Evolutionary conservation across 2,797 vertebrate genomes (phyloP).

Genomic region (Clangula hyemalis): DNA sequence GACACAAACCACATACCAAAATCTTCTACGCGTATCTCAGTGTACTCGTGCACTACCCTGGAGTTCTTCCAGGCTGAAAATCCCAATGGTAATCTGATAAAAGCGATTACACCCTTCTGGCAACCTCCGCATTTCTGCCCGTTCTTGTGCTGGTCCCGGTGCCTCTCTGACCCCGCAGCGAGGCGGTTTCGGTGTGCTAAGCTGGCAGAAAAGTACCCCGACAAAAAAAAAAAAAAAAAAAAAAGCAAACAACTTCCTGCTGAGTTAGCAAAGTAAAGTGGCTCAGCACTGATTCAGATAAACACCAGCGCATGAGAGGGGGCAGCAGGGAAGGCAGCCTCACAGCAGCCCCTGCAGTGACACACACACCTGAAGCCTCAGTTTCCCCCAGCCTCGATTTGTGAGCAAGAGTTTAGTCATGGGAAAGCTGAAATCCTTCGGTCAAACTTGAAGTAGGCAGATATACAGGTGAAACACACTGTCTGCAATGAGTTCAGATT

Average conservation of each 20-base stretch:
- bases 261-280: background rate
- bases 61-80: background rate
- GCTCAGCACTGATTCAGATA: conserved; percentile 18
- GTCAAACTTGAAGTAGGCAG: background rate
- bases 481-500: background rate
- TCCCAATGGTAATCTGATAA: background rate
- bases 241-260: conserved; percentile 35
- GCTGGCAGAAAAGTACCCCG: conserved; percentile 15
- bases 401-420: background rate
- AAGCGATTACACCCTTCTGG: background rate
- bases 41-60: background rate
- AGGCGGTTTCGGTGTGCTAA: background rate
- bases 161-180: background rate
- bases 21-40: background rate
- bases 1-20: background rate
- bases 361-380: background rate
- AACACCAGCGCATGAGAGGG: background rate
- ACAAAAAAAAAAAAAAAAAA: no score
- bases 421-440: background rate
- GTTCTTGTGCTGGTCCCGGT: background rate
- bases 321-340: background rate
- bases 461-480: background rate
- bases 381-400: background rate
- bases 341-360: background rate
- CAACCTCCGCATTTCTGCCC: background rate